A percentile compares a stretch with the other conserved stretches of the same genome.
Evolutionary conservation across 2,888 invertebrate genomes (phyloP).

Genomic region (Cephus pygmeus): DNA sequence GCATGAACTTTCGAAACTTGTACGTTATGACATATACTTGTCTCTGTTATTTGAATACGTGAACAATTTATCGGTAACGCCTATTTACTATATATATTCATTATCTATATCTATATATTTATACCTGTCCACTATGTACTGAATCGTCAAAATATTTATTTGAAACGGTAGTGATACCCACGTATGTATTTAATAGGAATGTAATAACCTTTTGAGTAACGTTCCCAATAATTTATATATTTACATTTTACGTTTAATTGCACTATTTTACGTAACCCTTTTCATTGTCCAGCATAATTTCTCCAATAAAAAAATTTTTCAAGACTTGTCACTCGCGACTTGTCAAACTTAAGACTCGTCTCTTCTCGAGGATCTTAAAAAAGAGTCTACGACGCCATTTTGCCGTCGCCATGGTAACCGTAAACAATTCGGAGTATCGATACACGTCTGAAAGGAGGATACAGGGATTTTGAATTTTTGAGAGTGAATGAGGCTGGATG

Average conservation of each 20-base stretch:
- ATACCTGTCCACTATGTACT: constrained; percentile 9
- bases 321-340: neutral
- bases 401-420: neutral
- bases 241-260: neutral
- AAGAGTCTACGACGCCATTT: neutral
- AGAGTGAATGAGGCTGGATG: constrained; percentile 6
- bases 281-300: neutral
- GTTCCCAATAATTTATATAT: neutral
- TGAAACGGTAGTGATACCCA: neutral
- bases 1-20: neutral
- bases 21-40: neutral
- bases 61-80: constrained; percentile 27
- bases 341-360: too few species aligned
- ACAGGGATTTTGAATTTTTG: constrained; percentile 1
- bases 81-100: constrained; percentile 23
- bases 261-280: neutral
- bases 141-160: constrained; percentile 1
- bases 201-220: constrained; percentile 5
- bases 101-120: constrained; percentile 25
- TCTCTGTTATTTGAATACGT: constrained; percentile 4
- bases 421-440: neutral
- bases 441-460: neutral
- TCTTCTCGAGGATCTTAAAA: neutral
- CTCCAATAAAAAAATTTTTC: neutral
- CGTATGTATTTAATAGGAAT: constrained; percentile 35